These are phyloP conservation scores for Onychostoma macrolepis DNA, from an alignment of 2,113 vertebrate species.

Conservation along the genomic window DNA sequence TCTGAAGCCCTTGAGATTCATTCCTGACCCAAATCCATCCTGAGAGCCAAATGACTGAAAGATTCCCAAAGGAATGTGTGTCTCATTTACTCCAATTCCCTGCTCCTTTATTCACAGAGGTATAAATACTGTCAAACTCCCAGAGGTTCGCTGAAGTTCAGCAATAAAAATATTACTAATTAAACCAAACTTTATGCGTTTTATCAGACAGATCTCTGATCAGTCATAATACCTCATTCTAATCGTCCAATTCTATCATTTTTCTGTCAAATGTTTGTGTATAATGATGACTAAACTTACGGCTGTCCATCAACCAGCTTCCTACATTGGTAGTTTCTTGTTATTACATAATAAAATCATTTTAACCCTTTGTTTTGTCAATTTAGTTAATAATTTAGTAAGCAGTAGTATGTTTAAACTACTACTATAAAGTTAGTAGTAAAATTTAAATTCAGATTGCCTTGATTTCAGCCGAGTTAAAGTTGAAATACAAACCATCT, in stretches of 20 bases:
- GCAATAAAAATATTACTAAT: background rate
- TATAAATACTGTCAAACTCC: background rate
- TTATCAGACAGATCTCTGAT: background rate
- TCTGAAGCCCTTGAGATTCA: constrained; percentile 3
- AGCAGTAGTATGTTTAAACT: background rate
- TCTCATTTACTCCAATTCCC: constrained; percentile 5
- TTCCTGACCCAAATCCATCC: constrained; percentile 33
- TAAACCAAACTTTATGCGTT: background rate
- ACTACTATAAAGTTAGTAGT: too few relatives aligned
- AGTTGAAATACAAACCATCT: too few relatives aligned
- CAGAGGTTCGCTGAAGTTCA: constrained; percentile 10
- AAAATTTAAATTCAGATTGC: too few relatives aligned
- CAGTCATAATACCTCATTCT: background rate
- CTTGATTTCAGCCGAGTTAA: too few relatives aligned
- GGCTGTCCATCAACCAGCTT: background rate
- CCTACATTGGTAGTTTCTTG: background rate
- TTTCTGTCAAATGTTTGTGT: background rate
- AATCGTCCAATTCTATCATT: background rate
- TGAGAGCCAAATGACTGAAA: background rate
- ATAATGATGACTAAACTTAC: background rate
- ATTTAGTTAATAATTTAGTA: background rate
- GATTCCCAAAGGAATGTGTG: background rate
- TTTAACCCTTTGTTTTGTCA: background rate
- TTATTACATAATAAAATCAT: background rate
- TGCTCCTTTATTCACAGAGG: background rate